phyloP scores from a whole-genome alignment of 2,888 invertebrate species.

The Drosophila flavopinicola region DNA sequence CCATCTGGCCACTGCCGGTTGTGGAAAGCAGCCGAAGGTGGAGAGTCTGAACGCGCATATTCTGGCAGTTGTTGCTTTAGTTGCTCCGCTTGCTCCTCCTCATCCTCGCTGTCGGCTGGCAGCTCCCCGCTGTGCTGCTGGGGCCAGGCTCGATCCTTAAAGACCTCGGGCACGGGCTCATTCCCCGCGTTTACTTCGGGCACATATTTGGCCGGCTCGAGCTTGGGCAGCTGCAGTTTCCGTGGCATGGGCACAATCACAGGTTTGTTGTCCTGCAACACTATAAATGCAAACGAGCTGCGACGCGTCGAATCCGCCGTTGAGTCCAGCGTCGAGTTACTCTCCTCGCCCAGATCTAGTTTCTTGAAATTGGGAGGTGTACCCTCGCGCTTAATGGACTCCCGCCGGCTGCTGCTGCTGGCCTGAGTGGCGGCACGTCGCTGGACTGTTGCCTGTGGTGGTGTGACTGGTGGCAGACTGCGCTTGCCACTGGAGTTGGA shows the following conservation, averaged over 20 bases:
- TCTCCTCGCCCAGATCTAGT: slow-evolving; percentile 65
- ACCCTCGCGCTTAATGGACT: slow-evolving; percentile 50
- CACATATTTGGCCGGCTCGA: slow-evolving; percentile 59
- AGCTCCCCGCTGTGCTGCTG: slow-evolving; percentile 51
- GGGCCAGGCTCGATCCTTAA: slow-evolving; percentile 78
- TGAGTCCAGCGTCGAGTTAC: slow-evolving; percentile 49
- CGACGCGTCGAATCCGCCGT: slow-evolving; percentile 72
- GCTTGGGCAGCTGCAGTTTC: slow-evolving; percentile 71
- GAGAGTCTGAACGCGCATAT: slow-evolving; percentile 69
- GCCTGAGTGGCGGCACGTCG: slow-evolving; percentile 67
- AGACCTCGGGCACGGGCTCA: slow-evolving; percentile 69
- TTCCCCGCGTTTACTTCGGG: slow-evolving; percentile 52
- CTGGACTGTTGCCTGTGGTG: slow-evolving; percentile 16
- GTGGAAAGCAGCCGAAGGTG: slow-evolving; percentile 63
- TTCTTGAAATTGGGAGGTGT: slow-evolving; percentile 80
- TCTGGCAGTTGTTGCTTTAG: slow-evolving; percentile 53
- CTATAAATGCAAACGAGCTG: slow-evolving; percentile 82
- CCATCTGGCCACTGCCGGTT: slow-evolving; percentile 82
- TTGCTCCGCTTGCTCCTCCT: slow-evolving; percentile 38
- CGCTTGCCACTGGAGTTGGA: slow-evolving; percentile 55
- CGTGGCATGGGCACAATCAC: slow-evolving; percentile 80
- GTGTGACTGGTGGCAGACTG: slow-evolving; percentile 63
- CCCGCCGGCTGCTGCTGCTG: slow-evolving; percentile 46
- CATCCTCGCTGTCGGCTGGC: slow-evolving; percentile 33
- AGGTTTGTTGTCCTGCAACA: slow-evolving; percentile 76